phyloP scores from a whole-genome alignment of 1,140 invertebrate genomes.

The Bombus haemorrhoidalis region DNA sequence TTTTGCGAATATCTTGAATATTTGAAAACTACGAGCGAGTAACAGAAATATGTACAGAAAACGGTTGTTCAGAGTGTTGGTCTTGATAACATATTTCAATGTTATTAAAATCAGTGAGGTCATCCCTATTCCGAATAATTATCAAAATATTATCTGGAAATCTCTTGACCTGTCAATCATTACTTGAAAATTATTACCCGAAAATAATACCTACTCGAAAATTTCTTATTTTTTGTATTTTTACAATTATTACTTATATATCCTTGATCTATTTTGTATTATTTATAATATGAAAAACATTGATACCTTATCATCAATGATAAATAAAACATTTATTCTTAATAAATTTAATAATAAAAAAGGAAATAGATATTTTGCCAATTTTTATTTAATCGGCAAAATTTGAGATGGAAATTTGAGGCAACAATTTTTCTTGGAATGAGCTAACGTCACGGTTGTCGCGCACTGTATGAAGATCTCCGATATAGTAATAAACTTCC shows the following conservation, averaged over 20 bases:
- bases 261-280: background rate
- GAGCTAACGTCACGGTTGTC: background rate
- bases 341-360: background rate
- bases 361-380: background rate
- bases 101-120: no score
- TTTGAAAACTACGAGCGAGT: no score
- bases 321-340: background rate
- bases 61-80: no score
- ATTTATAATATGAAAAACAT: background rate
- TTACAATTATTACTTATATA: background rate
- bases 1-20: no score
- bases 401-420: no score
- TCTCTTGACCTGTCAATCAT: no score
- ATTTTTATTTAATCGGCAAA: no score
- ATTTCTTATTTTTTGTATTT: background rate
- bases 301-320: background rate
- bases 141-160: no score
- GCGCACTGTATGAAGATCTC: background rate
- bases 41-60: no score
- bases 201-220: background rate
- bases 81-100: no score
- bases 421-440: background rate
- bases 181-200: background rate
- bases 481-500: slow-evolving; percentile 1
- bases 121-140: no score